Evolutionary conservation across 2,797 vertebrate genomes (phyloP).

Genomic region (Pyrocephalus nanus): DNA sequence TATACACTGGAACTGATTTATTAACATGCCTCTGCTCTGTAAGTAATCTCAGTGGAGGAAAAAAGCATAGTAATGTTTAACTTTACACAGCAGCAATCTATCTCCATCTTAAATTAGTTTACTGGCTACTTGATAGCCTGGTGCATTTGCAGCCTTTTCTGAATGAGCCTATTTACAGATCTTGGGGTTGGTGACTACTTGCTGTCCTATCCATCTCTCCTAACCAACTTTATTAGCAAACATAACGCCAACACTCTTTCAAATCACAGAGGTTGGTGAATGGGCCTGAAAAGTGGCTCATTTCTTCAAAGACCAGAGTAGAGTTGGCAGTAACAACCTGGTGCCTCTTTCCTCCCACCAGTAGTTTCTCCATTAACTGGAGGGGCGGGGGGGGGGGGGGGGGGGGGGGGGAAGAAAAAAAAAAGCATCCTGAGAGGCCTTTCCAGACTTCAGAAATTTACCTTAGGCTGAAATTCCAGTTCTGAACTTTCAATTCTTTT

Average conservation of each 20-base stretch:
- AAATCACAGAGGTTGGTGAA: neutral
- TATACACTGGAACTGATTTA: neutral
- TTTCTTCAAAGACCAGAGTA: neutral
- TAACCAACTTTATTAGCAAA: neutral
- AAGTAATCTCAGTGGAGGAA: neutral
- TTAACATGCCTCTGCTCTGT: neutral
- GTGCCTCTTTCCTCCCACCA: neutral
- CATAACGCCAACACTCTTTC: neutral
- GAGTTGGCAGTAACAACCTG: neutral
- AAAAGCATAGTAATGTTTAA: neutral
- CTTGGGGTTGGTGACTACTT: neutral
- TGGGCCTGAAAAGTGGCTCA: neutral
- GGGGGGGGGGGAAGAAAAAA: accelerated
- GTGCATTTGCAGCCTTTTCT: neutral
- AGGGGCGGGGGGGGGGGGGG: too few relatives aligned
- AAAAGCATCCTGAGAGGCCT: neutral
- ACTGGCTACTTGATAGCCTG: neutral
- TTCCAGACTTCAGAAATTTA: neutral
- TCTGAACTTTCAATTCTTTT: neutral
- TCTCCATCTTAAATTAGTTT: neutral
- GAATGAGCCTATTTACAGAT: neutral
- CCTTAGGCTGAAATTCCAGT: neutral
- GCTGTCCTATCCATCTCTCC: neutral
- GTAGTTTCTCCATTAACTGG: neutral
- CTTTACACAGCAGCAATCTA: neutral